phyloP scores from a whole-genome alignment of 2,888 invertebrate species.

The Mythimna lalbum region DNA sequence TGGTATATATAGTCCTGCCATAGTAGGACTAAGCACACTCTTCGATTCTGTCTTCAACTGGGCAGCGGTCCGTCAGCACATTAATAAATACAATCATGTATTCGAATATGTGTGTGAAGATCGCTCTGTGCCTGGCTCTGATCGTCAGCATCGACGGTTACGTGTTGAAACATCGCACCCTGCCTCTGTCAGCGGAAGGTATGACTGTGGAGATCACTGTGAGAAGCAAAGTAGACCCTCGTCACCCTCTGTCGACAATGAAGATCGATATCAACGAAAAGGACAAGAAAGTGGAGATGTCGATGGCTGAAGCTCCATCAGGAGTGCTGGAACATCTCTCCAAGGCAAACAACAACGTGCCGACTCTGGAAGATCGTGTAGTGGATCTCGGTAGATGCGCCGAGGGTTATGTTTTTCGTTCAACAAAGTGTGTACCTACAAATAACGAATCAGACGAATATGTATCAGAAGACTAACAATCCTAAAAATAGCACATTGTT shows the following conservation, averaged over 20 bases:
- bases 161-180: conserved; percentile 46
- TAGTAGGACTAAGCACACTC: background rate
- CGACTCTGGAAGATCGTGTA: conserved; percentile 52
- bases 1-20: conserved; percentile 28
- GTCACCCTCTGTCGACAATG: conserved; percentile 47
- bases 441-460: too few species aligned
- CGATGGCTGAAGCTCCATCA: conserved; percentile 31
- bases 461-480: too few species aligned
- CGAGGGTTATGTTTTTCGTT: conserved; percentile 47
- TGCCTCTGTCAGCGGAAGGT: conserved; percentile 60
- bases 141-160: conserved; percentile 57
- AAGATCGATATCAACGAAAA: conserved; percentile 51
- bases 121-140: conserved; percentile 56
- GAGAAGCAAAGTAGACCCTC: conserved; percentile 44
- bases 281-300: conserved; percentile 39
- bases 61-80: conserved; percentile 21
- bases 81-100: conserved; percentile 40
- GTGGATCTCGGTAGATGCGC: conserved; percentile 59
- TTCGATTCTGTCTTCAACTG: background rate
- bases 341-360: background rate
- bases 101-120: conserved; percentile 52
- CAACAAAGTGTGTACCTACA: too few species aligned
- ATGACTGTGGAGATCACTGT: conserved; percentile 60
- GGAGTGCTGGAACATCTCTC: conserved; percentile 12
- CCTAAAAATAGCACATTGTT: too few species aligned